phyloP scores from a whole-genome alignment of 1,140 invertebrate species.

The Bombus terrestris region DNA sequence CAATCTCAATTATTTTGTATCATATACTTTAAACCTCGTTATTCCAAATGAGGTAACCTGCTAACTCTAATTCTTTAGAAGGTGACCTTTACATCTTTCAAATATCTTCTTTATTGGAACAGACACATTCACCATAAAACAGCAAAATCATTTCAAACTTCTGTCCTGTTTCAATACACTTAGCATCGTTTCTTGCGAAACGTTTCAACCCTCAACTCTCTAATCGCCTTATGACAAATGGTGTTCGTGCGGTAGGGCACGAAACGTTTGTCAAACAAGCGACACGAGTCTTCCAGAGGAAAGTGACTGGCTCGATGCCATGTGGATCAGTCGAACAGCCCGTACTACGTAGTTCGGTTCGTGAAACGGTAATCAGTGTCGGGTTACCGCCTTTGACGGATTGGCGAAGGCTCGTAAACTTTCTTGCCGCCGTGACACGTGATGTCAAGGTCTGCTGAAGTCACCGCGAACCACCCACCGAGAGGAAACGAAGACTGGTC shows the following conservation, averaged over 20 bases:
- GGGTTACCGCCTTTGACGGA: constrained; percentile 68
- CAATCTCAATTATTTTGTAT: no score
- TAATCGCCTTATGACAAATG: background rate
- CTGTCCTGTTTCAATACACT: no score
- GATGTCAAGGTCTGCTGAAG: constrained; percentile 63
- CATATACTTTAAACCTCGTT: no score
- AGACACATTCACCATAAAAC: no score
- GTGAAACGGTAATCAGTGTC: constrained; percentile 67
- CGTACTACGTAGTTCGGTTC: constrained; percentile 32
- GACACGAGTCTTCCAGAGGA: background rate
- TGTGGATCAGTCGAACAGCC: constrained; percentile 23
- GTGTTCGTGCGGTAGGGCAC: background rate
- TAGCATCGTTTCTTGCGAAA: background rate
- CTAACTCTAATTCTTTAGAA: no score
- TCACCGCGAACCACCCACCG: constrained; percentile 60
- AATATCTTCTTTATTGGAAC: no score
- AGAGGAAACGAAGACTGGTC: constrained; percentile 27
- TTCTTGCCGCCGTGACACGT: constrained; percentile 56
- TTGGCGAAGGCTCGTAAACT: constrained; percentile 66
- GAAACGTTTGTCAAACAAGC: background rate
- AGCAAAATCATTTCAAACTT: no score
- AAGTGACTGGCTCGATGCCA: constrained; percentile 38
- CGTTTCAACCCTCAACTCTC: background rate
- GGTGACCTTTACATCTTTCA: no score
- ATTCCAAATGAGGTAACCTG: no score